Evolutionary conservation across 2,113 vertebrate species (phyloP).

Genomic region (Ranitomeya variabilis): DNA sequence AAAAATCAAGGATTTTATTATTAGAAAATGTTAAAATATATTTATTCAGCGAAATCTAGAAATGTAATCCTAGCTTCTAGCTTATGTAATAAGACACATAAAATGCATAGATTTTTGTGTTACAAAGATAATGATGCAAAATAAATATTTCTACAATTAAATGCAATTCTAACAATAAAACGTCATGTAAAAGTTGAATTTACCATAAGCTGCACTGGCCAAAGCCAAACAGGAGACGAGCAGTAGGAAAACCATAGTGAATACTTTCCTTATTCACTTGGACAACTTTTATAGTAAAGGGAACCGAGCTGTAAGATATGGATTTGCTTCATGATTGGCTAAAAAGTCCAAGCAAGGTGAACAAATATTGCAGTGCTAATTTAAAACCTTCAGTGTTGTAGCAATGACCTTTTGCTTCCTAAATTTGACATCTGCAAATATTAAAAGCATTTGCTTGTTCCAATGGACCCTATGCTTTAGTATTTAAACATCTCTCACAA

Average conservation of each 20-base stretch:
- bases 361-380: no score
- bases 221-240: slow-evolving; percentile 64
- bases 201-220: slow-evolving; percentile 59
- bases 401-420: neutral
- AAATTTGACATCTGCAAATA: neutral
- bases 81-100: neutral
- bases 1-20: no score
- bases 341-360: neutral
- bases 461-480: no score
- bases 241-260: slow-evolving; percentile 62
- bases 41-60: no score
- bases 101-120: no score
- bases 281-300: neutral
- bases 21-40: neutral
- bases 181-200: neutral
- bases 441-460: neutral
- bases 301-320: neutral
- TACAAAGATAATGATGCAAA: no score
- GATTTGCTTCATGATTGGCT: neutral
- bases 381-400: no score
- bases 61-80: neutral
- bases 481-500: no score
- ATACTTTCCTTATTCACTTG: neutral
- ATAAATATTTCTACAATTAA: no score
- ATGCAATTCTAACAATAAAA: no score